Evolutionary conservation across 2,113 vertebrate species (phyloP).

Genomic region (Romanogobio albipinnatus): DNA sequence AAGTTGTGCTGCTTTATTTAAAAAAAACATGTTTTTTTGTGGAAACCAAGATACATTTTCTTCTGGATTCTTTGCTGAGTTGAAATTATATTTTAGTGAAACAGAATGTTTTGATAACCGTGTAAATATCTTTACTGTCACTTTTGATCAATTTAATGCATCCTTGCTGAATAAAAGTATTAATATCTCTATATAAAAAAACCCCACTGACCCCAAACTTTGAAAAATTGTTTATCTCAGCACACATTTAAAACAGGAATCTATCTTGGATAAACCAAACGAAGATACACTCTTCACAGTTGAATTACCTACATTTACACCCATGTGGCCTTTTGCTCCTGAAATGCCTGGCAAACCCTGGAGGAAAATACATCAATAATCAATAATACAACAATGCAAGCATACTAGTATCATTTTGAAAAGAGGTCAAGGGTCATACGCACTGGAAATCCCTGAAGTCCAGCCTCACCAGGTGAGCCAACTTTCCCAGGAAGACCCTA

Average conservation of each 20-base stretch:
- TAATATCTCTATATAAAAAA: not conserved
- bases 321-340: slow-evolving; percentile 84
- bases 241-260: not conserved
- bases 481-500: slow-evolving; percentile 90
- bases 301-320: slow-evolving; percentile 79
- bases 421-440: slow-evolving; percentile 65
- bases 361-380: not conserved
- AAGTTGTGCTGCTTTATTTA: not conserved
- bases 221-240: not conserved
- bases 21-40: not conserved
- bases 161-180: not conserved
- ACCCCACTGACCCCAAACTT: not conserved
- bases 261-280: not conserved
- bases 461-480: slow-evolving; percentile 88
- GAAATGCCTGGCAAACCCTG: slow-evolving; percentile 88
- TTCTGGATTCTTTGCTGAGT: not conserved
- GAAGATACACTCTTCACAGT: not conserved
- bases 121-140: not conserved
- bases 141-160: not conserved
- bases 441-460: slow-evolving; percentile 89
- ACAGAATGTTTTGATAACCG: not conserved
- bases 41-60: not conserved
- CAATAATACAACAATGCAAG: not conserved
- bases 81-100: not conserved
- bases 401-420: not conserved